Base-by-base conservation (phyloP, 1,140 invertebrate species). In the Cydia pomonella region DNA sequence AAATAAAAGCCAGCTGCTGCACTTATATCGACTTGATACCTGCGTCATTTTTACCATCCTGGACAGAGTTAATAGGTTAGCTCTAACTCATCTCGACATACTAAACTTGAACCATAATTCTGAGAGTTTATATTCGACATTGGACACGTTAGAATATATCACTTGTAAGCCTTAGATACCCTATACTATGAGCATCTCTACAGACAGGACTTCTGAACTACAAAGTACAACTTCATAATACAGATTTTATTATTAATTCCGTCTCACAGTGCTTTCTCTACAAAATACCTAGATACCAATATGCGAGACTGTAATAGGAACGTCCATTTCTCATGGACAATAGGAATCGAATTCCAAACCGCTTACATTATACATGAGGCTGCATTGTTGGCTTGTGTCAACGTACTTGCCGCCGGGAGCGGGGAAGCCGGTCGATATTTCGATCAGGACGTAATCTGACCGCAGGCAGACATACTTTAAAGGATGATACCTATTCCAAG, bases 331-430 rank as follows among this genome's bases (percentile, higher is more conserved):
- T 21, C n/a, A 4, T 18, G n/a, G 50, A 53, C 50, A 53, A 53
- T 53, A 7, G 50, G 50, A 53, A n/a, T 53, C 50, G 50, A 18
- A 53, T 18, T 50, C 16, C 47, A 50, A 53, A 53, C 50, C 50
- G 50, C 50, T 53, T 53, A 53, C 50, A 53, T 44, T 53, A 53
- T 53, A 53, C 50, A 53, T 53, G 50, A 53, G 50, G 50, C 50
- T 53, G 50, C 50, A 53, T 18, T 18, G 16, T n/a, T 0, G 50
- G 16, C n/a, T 47, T 53, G 50, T 53, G 50, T 53, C 50, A 53
- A 53, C 50, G 50, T 53, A 53, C 50, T 50, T 18, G 41, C 41
- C 12, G 44, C 44, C 44, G 44, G 44, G 16, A 38, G 3, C 29
- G 2, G 29, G 38, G 41, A 41, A 44, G 41, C 50, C 50, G 12